Conservation (phyloP, 2,797 vertebrate species). For the Paramormyrops hopkinsi region DNA sequence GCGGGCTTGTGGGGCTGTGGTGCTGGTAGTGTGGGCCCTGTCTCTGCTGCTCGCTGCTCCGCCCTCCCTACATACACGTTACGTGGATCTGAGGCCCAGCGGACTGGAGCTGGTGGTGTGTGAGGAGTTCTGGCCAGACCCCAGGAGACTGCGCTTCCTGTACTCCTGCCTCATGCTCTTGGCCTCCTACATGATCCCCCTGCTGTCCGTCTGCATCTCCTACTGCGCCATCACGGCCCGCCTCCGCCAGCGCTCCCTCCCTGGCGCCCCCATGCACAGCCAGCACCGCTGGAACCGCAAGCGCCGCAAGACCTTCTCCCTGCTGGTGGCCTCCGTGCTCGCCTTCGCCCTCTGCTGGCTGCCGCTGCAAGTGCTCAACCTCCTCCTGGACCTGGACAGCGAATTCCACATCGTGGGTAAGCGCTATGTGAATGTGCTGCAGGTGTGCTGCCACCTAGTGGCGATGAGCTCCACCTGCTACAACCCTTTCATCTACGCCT, state of each 20-base stretch:
- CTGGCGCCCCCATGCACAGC: conserved; percentile 51
- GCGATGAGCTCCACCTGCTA: conserved; percentile 72
- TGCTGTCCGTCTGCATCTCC: conserved; percentile 64
- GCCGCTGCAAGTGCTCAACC: conserved; percentile 68
- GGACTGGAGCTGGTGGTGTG: conserved; percentile 64
- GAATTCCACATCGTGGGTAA: conserved; percentile 67
- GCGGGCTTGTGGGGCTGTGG: conserved; percentile 55
- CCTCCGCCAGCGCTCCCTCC: conserved; percentile 55
- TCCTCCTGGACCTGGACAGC: conserved; percentile 64
- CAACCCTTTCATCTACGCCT: conserved; percentile 74
- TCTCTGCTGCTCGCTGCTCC: conserved; percentile 64
- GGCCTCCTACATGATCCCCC: conserved; percentile 65
- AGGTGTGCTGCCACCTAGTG: conserved; percentile 67
- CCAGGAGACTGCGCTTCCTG: conserved; percentile 53
- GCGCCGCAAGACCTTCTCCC: conserved; percentile 60
- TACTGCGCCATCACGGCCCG: conserved; percentile 65
- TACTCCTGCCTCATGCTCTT: conserved; percentile 63
- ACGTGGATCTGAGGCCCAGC: conserved; percentile 60
- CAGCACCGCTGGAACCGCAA: conserved; percentile 61
- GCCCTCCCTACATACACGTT: conserved; percentile 55
- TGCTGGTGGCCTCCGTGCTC: conserved; percentile 64
- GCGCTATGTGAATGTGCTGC: conserved; percentile 62
- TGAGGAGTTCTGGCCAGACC: conserved; percentile 67
- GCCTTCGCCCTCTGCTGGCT: conserved; percentile 69
- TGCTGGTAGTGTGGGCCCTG: conserved; percentile 58